Evolutionary conservation across 2,113 vertebrate species (phyloP), one percentile per base, ranked within the genome.

Genomic region (Vimba vimba): DNA sequence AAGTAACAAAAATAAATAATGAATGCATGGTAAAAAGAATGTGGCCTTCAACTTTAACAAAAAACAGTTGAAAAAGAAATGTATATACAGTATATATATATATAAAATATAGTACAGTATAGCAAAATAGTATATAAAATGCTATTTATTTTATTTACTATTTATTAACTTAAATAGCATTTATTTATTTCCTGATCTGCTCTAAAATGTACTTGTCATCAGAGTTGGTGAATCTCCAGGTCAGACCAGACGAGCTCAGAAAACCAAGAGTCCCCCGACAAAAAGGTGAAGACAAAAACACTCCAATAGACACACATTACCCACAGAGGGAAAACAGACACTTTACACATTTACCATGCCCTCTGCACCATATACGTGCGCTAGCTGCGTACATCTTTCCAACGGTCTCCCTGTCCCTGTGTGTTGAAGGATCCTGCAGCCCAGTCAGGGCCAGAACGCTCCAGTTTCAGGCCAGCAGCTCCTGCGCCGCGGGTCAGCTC

Each of bases 381-480:
- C 13, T 17, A 27, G n/a, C 15, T 45, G 23, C 74, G 2, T 77
- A 6, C 47, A 15, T 19, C 52, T 27, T 64, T 19, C 27, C 4
- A 45, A 15, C 62, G 50, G 30, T n/a, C 55, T 17, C 11, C 60
- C 23, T 52, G 71, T 15, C n/a, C n/a, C 6, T 45, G 82, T 73
- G 82, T 84, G 91, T 90, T 81, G 83, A 92, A 98, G 97, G 83
- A 91, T 97, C 82, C 94, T 96, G 90, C 97, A 97, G 86, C 93
- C 96, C 92, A 97, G 93, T 85, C 97, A 97, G 93, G 96, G 96
- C 89, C 97, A 97, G 91, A 98, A 97, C 86, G 94, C 97, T 25
- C 94, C 96, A 0, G 84, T 93, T 83, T 90, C 95, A 3, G 94
- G 95, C 45, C 80, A 82, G 79, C 94, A 96, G 36, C 93, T 98